Evolutionary conservation across 2,888 invertebrate species (phyloP), one percentile per base, ranked within the genome.

Genomic region (Melinaea menophilus): DNA sequence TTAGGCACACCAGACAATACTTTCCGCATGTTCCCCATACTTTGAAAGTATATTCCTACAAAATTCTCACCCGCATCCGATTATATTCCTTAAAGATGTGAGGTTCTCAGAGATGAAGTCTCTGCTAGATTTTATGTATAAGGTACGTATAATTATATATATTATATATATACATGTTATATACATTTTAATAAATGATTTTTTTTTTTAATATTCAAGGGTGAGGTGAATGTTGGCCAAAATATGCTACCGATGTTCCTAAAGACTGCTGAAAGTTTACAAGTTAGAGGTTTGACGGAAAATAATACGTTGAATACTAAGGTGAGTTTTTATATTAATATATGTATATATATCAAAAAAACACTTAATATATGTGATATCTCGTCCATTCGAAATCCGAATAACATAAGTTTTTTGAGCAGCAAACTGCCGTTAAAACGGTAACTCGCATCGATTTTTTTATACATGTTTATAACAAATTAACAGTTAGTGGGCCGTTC

Each of bases 21-120:
- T 97, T 75, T 97, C 97, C 69, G 97, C 97, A 77, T 97, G 97
- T 91, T 97, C 97, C 91, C 97, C 97, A 72, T 97, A 97, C 92
- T 97, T 97, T 90, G 97, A 97, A 92, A 96, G 93, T 85, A 95
- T 97, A 92, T 96, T 97, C 90, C 93, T 96, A 80, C 95, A 96
- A 90, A 97, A 96, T 86, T 93, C 92, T 75, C 96, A 97, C 91
- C 96, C 96, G 79, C 97, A 97, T 91, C 97, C 96, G 67, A 97
- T 97, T 84, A 96, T 97, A 90, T 96, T 96, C 90, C 93, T 97
- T 82, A 96, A 96, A 93, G 97, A 97, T 94, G 96, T 97, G 83
- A 94, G 95, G 91, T 95, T 94, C 84, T 94, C 94, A 83, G 96
- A 97, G 91, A 96, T 97, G 93, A 96, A 95, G 88, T 96, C 96